A percentile compares a stretch with the other conserved stretches of the same genome.
phyloP scores from a whole-genome alignment of 2,797 vertebrate genomes.

The Squalus acanthias region DNA sequence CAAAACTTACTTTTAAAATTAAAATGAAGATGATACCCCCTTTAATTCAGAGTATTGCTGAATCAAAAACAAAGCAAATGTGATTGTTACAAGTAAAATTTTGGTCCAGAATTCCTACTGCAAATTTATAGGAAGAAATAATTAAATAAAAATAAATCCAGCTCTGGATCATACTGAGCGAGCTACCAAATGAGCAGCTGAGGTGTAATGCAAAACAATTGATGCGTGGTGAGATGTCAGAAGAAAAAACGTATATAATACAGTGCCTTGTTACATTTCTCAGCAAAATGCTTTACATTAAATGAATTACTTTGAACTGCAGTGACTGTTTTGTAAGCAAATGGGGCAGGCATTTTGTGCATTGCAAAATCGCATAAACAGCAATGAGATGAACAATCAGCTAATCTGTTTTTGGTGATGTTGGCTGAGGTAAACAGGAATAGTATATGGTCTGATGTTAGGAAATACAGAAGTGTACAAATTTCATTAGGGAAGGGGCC shows the following conservation, averaged over 20 bases:
- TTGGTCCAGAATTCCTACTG: background rate
- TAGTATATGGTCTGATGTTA: background rate
- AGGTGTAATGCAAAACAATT: background rate
- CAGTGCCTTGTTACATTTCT: background rate
- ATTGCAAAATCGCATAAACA: background rate
- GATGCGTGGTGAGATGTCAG: background rate
- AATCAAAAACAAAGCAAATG: conserved; percentile 10
- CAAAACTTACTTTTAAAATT: background rate
- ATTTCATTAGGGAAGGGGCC: background rate
- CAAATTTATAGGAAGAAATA: background rate
- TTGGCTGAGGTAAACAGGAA: background rate
- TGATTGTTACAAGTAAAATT: background rate
- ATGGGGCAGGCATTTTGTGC: background rate
- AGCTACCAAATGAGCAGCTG: background rate
- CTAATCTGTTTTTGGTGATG: background rate
- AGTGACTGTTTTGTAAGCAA: background rate
- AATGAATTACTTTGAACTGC: background rate
- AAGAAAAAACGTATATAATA: background rate
- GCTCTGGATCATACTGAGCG: background rate
- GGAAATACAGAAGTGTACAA: background rate
- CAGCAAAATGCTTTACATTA: background rate
- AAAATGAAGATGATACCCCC: background rate
- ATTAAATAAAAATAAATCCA: background rate
- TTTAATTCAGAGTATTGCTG: background rate
- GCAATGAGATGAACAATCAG: background rate